Base-by-base conservation (phyloP, 2,888 invertebrate species). In the Lycophotia porphyrea region DNA sequence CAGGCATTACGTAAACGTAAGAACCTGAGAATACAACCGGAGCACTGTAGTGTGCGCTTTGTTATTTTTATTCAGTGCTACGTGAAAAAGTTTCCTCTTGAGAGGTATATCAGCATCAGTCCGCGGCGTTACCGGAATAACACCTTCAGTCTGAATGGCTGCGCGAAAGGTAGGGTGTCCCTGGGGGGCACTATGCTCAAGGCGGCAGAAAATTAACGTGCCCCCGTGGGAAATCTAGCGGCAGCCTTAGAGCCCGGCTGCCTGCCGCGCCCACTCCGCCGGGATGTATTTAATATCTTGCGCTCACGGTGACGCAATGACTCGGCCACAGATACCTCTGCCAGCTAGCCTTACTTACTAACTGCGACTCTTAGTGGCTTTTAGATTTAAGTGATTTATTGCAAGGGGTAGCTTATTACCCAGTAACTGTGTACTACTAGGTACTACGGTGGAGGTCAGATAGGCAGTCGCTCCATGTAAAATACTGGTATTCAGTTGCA, bases 161-260 rank as follows among this genome's bases (percentile, higher is more conserved):
- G 91, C 94, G 94, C 93, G 96, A 96, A 96, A 96, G 96, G 96
- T 96, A 96, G 95, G 92, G 93, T 92, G 96, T 96, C 97, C 97
- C 97, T 89, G 86, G 97, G 95, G 97, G 95, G 97, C 97, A 97
- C 96, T 97, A 97, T 97, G 97, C 97, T 97, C 97, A 97, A 97
- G 97, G 97, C 97, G 97, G 97, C 97, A 97, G 97, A 97, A 97
- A 97, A 97, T 97, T 97, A 97, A 97, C 97, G 97, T 96, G 97
- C 96, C 92, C 97, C 96, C 97, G 88, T 90, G 97, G 97, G 97
- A 97, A 97, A 97, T 97, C 97, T 97, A 97, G 95, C 95, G 94
- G 92, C 97, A 96, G 96, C 96, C 95, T 97, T 94, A 94, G 95
- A 93, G 95, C 92, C 92, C 91, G 84, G 82, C 84, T 87, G 87